Evolutionary conservation across 2,888 invertebrate genomes (phyloP).

Genomic region (Volucella bombylans): DNA sequence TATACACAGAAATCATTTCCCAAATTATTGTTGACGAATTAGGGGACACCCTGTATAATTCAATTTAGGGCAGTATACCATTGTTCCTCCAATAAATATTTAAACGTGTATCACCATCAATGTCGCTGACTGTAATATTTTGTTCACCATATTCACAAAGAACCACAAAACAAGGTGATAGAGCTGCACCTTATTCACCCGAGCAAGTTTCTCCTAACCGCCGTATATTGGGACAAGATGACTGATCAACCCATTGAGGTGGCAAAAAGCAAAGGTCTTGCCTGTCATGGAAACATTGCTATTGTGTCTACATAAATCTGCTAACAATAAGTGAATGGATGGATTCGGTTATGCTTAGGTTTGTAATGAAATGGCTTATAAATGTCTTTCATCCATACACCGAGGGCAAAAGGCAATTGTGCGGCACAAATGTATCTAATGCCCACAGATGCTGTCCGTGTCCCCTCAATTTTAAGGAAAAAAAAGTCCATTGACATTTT

Average conservation of each 20-base stretch:
- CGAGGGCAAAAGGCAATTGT: conserved; percentile 39
- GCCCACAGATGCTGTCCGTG: conserved; percentile 1
- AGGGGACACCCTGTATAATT: too few relatives aligned
- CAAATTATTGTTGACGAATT: too few relatives aligned
- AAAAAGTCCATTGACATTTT: conserved; percentile 66
- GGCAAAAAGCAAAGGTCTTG: conserved; percentile 67
- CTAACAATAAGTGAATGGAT: conserved; percentile 67
- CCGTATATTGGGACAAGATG: conserved; percentile 10
- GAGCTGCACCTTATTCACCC: conserved; percentile 51
- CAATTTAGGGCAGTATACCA: not conserved
- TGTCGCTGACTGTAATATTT: conserved; percentile 14
- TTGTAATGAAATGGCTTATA: conserved; percentile 62
- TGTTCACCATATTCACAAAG: not conserved
- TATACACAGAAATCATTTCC: too few relatives aligned
- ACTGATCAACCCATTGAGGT: conserved; percentile 67
- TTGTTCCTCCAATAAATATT: not conserved
- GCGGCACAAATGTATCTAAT: conserved; percentile 7
- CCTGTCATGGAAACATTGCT: conserved; percentile 45
- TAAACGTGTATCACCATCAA: not conserved
- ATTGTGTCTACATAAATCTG: conserved; percentile 64
- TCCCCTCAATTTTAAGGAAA: conserved; percentile 31
- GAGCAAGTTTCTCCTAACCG: conserved; percentile 1
- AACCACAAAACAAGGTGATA: conserved; percentile 43
- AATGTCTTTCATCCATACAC: conserved; percentile 42
- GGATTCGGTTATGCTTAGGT: conserved; percentile 66